phyloP scores from a whole-genome alignment of 2,888 invertebrate genomes.

The Platycheirus rosarum region DNA sequence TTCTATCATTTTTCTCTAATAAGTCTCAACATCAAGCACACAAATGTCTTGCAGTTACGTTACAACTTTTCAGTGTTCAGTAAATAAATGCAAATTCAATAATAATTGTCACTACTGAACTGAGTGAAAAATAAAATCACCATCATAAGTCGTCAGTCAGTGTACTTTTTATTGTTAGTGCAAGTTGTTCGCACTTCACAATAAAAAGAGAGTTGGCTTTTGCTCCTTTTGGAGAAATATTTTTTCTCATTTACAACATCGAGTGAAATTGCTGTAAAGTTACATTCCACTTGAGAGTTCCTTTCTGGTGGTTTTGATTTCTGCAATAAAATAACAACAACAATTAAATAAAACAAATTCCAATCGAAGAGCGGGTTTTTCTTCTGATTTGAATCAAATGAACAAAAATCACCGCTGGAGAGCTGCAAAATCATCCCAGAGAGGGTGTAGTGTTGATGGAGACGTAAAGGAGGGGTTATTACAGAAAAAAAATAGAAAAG shows the following conservation, averaged over 20 bases:
- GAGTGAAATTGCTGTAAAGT: constrained; percentile 13
- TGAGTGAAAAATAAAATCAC: not conserved
- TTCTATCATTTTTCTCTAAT: constrained; percentile 21
- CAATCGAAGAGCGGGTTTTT: constrained; percentile 5
- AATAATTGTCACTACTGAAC: constrained; percentile 5
- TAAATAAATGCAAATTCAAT: not conserved
- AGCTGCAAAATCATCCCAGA: constrained; percentile 43
- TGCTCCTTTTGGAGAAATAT: not conserved
- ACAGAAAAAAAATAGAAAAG: constrained; percentile 18
- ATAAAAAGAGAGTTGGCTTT: constrained; percentile 4
- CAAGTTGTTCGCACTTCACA: not conserved
- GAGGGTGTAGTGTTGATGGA: constrained; percentile 52
- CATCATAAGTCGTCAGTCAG: constrained; percentile 18
- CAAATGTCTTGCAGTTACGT: no score
- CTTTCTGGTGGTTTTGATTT: constrained; percentile 20
- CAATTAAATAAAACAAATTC: constrained; percentile 20
- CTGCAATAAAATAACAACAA: constrained; percentile 12
- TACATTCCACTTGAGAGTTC: constrained; percentile 29
- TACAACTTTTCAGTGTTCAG: no score
- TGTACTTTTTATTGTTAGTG: constrained; percentile 16
- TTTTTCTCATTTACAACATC: constrained; percentile 2
- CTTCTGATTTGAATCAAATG: constrained; percentile 1
- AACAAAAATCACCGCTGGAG: constrained; percentile 29
- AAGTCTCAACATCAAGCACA: no score
- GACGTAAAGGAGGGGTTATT: constrained; percentile 36